Evolutionary conservation across 2,113 vertebrate species (phyloP).

Genomic region (Oreochromis niloticus): DNA sequence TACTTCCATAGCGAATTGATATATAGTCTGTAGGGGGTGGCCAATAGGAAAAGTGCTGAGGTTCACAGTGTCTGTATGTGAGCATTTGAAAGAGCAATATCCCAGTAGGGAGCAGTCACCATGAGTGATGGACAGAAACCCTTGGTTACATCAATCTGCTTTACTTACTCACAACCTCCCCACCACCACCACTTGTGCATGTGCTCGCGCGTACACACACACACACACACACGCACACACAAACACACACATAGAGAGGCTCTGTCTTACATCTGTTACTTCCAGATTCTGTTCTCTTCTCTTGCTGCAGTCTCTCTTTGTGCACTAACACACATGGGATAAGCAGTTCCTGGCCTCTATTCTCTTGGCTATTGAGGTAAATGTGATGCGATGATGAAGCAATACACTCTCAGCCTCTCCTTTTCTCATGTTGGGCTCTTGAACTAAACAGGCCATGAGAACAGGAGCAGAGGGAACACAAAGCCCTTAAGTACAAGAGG

Average conservation of each 20-base stretch:
- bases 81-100: constrained; percentile 34
- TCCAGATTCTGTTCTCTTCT: neutral
- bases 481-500: neutral
- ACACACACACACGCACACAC: neutral
- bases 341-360: neutral
- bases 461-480: neutral
- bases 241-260: neutral
- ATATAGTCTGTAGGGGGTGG: constrained; percentile 12
- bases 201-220: neutral
- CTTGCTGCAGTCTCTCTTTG: neutral
- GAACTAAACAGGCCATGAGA: constrained; percentile 26
- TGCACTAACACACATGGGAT: neutral
- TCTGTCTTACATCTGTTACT: neutral
- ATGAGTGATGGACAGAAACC: constrained; percentile 65
- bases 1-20: constrained; percentile 38
- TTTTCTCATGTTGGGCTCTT: neutral
- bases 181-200: neutral
- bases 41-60: constrained; percentile 54
- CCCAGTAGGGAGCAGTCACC: constrained; percentile 28
- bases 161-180: neutral
- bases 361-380: neutral
- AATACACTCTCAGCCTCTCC: neutral
- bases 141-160: constrained; percentile 60
- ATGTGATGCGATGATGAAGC: neutral
- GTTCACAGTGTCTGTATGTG: constrained; percentile 13